Evolutionary conservation across 2,797 vertebrate genomes (phyloP).

Genomic region (Aulostomus chinensis): DNA sequence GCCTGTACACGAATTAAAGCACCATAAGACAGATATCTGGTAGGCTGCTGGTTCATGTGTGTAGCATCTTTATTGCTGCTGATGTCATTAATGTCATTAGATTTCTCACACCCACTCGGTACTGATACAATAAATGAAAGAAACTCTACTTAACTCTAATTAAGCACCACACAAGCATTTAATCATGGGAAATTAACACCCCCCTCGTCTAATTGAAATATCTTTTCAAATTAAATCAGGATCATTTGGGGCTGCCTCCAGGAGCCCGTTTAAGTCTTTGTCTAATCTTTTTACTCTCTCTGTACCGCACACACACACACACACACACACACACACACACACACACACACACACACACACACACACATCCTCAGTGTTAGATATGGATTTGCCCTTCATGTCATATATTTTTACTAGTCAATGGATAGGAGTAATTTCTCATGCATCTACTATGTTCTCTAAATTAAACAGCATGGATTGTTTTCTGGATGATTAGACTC

Average conservation of each 20-base stretch:
- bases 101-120: slow-evolving; percentile 12
- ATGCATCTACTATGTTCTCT: slow-evolving; percentile 10
- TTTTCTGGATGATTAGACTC: slow-evolving; percentile 42
- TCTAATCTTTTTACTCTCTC: slow-evolving; percentile 26
- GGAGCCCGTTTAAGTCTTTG: slow-evolving; percentile 24
- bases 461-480: slow-evolving; percentile 28
- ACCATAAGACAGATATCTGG: too few relatives aligned
- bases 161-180: slow-evolving; percentile 55
- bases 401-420: slow-evolving; percentile 31
- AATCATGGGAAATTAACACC: slow-evolving; percentile 55
- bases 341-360: too few relatives aligned
- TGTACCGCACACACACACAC: too few relatives aligned
- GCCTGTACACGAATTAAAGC: too few relatives aligned
- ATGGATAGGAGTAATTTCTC: slow-evolving; percentile 27
- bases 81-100: slow-evolving; percentile 35
- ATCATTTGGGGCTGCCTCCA: slow-evolving; percentile 28
- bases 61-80: slow-evolving; percentile 17
- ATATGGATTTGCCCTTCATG: slow-evolving; percentile 32
- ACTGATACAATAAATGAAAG: slow-evolving; percentile 24
- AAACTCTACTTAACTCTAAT: slow-evolving; percentile 59
- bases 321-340: too few relatives aligned
- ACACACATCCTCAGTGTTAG: slow-evolving; percentile 33
- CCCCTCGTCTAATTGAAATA: slow-evolving; percentile 58
- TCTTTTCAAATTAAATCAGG: slow-evolving; percentile 54
- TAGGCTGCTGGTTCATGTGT: too few relatives aligned